Conservation (phyloP, 2,888 invertebrate species). For the Orchesella flavescens region DNA sequence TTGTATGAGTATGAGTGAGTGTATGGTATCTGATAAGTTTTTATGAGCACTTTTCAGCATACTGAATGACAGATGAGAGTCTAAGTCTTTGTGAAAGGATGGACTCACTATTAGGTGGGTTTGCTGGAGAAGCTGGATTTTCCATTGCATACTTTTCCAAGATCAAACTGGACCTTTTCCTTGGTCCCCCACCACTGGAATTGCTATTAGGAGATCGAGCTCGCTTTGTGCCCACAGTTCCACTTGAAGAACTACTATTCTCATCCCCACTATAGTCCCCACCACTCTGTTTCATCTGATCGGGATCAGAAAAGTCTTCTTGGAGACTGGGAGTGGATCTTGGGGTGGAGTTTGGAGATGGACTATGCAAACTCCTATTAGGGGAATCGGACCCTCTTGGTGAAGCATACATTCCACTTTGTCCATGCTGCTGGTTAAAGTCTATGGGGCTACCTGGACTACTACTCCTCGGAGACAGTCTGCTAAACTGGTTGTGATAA, state of each 20-base stretch:
- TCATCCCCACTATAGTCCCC: constrained; percentile 48
- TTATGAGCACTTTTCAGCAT: constrained; percentile 77
- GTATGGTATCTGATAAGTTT: neutral
- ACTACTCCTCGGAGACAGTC: constrained; percentile 58
- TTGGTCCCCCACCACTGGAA: constrained; percentile 66
- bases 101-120: constrained; percentile 68
- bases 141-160: constrained; percentile 72
- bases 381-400: constrained; percentile 65
- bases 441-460: constrained; percentile 68
- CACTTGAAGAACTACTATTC: constrained; percentile 49
- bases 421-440: constrained; percentile 53
- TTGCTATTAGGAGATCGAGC: constrained; percentile 53
- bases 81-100: constrained; percentile 74
- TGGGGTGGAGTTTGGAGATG: constrained; percentile 69
- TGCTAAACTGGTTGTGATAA: constrained; percentile 35
- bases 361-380: constrained; percentile 66
- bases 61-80: constrained; percentile 87
- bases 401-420: constrained; percentile 20
- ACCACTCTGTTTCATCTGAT: constrained; percentile 29
- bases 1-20: neutral
- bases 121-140: constrained; percentile 48
- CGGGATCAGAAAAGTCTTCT: constrained; percentile 62
- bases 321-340: constrained; percentile 67
- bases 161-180: constrained; percentile 72
- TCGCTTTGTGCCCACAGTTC: constrained; percentile 35